phyloP scores from a whole-genome alignment of 2,113 vertebrate genomes.

The Garra rufa region DNA sequence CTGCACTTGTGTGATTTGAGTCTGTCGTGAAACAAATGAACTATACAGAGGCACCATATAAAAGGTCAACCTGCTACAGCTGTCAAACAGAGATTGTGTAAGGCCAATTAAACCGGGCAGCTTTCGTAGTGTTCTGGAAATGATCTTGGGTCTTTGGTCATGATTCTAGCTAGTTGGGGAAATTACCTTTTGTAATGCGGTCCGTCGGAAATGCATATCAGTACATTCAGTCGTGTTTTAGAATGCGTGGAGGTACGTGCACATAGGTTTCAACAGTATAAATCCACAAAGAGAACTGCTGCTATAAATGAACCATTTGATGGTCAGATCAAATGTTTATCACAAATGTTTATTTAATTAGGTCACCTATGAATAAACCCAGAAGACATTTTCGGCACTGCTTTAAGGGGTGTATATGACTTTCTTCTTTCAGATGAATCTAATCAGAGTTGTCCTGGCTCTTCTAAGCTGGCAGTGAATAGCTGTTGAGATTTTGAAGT shows the following conservation, averaged over 20 bases:
- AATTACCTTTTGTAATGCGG: slow-evolving; percentile 21
- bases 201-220: slow-evolving; percentile 17
- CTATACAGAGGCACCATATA: slow-evolving; percentile 51
- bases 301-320: slow-evolving; percentile 10
- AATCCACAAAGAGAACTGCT: not conserved
- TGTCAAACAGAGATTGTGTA: slow-evolving; percentile 34
- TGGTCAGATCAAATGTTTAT: not conserved
- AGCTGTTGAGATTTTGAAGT: no score
- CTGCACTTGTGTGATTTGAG: slow-evolving; percentile 52
- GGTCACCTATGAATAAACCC: not conserved
- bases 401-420: no score
- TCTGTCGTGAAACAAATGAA: slow-evolving; percentile 42
- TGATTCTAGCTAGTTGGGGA: slow-evolving; percentile 44
- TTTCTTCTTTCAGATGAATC: no score
- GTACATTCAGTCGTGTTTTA: not conserved
- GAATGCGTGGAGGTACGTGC: not conserved
- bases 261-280: not conserved
- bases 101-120: slow-evolving; percentile 19
- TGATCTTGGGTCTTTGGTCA: slow-evolving; percentile 57
- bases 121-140: not conserved
- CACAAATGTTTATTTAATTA: not conserved
- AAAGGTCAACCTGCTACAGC: slow-evolving; percentile 50
- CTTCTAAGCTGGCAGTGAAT: no score
- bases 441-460: no score
- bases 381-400: not conserved